A percentile compares a stretch with the other conserved stretches of the same genome.
phyloP scores from a whole-genome alignment of 1,140 invertebrate species.

The Stegodyphus dumicola region DNA sequence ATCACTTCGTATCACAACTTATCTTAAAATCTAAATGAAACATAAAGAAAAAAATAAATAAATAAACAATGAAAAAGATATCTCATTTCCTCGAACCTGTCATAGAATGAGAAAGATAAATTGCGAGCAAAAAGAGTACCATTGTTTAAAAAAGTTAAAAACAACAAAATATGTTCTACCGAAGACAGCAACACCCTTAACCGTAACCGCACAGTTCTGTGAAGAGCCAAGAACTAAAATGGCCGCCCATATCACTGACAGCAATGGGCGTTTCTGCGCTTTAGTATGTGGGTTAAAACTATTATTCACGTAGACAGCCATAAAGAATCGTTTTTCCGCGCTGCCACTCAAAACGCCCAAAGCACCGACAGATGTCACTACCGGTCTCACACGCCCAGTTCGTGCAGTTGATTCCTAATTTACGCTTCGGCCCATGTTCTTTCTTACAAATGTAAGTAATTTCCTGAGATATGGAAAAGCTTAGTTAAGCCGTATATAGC shows the following conservation, averaged over 20 bases:
- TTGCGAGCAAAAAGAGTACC: not conserved
- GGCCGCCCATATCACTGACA: slow-evolving; percentile 28
- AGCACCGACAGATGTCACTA: slow-evolving; percentile 56
- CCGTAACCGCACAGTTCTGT: too few relatives aligned
- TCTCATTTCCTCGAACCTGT: slow-evolving; percentile 40
- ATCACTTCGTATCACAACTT: too few relatives aligned
- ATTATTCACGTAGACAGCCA: slow-evolving; percentile 57
- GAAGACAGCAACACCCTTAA: slow-evolving; percentile 22
- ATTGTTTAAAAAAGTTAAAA: slow-evolving; percentile 21
- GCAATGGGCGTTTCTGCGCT: slow-evolving; percentile 24
- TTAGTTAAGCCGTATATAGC: too few relatives aligned
- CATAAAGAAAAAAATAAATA: too few relatives aligned
- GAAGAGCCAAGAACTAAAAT: not conserved
- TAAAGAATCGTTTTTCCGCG: slow-evolving; percentile 57
- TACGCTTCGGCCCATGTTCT: too few relatives aligned
- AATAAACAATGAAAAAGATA: not conserved
- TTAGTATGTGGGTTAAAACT: slow-evolving; percentile 46
- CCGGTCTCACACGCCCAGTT: slow-evolving; percentile 58
- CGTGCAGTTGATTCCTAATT: too few relatives aligned
- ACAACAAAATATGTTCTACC: not conserved
- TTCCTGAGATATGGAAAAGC: too few relatives aligned
- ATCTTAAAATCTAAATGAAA: too few relatives aligned
- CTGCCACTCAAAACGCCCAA: slow-evolving; percentile 58
- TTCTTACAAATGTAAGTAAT: too few relatives aligned
- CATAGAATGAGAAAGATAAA: slow-evolving; percentile 22